A percentile compares a stretch with the other conserved stretches of the same genome.
These are phyloP conservation scores for Anoplolepis gracilipes DNA, from an alignment of 1,140 invertebrate species.

Conservation along the genomic window DNA sequence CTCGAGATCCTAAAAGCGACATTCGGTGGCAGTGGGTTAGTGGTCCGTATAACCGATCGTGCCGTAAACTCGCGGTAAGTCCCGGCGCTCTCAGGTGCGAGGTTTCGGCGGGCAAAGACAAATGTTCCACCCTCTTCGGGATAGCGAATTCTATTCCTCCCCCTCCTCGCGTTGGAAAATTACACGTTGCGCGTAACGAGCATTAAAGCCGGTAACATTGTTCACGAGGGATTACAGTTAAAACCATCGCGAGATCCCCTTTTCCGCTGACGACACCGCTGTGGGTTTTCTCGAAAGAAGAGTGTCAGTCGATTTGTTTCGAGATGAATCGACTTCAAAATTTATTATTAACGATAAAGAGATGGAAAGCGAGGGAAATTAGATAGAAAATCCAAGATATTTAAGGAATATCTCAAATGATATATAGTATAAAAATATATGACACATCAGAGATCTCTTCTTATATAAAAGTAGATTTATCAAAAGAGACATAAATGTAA, in stretches of 20 bases:
- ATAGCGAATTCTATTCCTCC: not conserved
- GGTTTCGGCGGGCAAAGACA: constrained; percentile 47
- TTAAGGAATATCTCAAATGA: not conserved
- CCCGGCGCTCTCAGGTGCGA: constrained; percentile 24
- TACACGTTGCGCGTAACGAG: constrained; percentile 72
- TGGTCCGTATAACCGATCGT: constrained; percentile 50
- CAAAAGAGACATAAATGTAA: constrained; percentile 9
- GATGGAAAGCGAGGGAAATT: not conserved
- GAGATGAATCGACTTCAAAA: constrained; percentile 51
- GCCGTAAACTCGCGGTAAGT: constrained; percentile 41
- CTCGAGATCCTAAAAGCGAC: constrained; percentile 6
- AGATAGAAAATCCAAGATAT: not conserved
- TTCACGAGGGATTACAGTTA: constrained; percentile 71
- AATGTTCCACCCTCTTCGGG: not conserved
- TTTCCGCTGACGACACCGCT: constrained; percentile 20
- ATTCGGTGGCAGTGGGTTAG: constrained; percentile 45
- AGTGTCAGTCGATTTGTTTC: not conserved
- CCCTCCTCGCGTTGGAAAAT: constrained; percentile 44
- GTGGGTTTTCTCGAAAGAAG: constrained; percentile 9
- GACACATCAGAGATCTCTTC: not conserved
- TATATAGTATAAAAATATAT: not conserved
- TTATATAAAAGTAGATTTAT: not conserved
- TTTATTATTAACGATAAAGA: not conserved
- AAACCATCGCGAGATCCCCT: constrained; percentile 58
- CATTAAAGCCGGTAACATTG: constrained; percentile 70